Base-by-base conservation (phyloP, 2,888 invertebrate species). In the Entomobrya multifasciata region DNA sequence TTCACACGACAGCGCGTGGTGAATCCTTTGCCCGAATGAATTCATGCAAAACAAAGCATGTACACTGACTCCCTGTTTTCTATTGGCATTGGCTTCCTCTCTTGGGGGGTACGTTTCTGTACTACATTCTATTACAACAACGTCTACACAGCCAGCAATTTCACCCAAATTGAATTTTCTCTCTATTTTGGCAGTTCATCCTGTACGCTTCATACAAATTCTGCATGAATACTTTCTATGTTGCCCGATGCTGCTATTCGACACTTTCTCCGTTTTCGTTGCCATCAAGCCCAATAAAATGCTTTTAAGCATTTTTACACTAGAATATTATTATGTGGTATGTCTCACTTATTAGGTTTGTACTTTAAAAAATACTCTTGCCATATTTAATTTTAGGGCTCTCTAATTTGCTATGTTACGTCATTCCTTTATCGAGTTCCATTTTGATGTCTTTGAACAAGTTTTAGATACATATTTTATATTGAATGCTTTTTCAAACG, bases 101-200 rank as follows among this genome's bases (percentile, higher is more conserved):
- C n/a, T n/a, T n/a, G n/a, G n/a, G n/a, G n/a, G n/a, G 36, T 36
- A 8, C 36, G 36, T 36, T 6, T 36, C 36, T 36, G 36, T 36
- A n/a, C n/a, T n/a, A n/a, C n/a, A n/a, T n/a, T n/a, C n/a, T n/a
- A n/a, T n/a, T n/a, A n/a, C n/a, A n/a, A n/a, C n/a, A n/a, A n/a
- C n/a, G 36, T 36, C 15, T 6, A 13, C 13, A 52, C 52, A 52
- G n/a, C 15, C 13, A 36, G 36, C 41, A 17, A 20, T 30, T 76
- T 36, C 55, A 52, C 76, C 11, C 30, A 76, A 76, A 76, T 76
- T 76, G 76, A 76, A 76, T 76, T 57, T 27, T 25, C 55, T 27
- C 20, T 55, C 25, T 15, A n/a, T 25, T 47, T 49, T 27, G 22
- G 0, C 70, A 41, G 25, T 27, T 49, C 25, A 47, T 47, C 70